Base-by-base conservation (phyloP, 2,888 invertebrate genomes). In the Habrosyne pyritoides region DNA sequence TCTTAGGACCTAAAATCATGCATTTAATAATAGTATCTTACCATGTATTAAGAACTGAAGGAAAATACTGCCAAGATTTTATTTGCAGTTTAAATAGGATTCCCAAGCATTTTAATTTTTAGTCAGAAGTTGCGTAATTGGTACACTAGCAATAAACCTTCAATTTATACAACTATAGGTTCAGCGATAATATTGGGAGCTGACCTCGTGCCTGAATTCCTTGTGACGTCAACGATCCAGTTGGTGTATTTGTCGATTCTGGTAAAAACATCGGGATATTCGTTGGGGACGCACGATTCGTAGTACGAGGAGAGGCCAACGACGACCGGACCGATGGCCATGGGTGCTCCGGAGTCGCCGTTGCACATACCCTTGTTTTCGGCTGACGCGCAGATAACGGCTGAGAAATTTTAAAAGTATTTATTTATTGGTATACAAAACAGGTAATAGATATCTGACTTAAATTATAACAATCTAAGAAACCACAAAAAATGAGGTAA, bases 311-410 rank as follows among this genome's bases (percentile, higher is more conserved):
- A 69, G 0, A 67, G 0, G 2, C 87, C 88, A 0, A 84, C 72
- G 0, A 80, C 42, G 0, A 72, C 77, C 12, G 66, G 68, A 50
- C 59, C 61, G 24, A 75, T 69, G 21, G 71, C 77, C 77, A 86
- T 75, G 0, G 88, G 87, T 0, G 87, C 87, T 5, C 88, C 88
- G 1, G 83, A 78, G 69, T 86, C 85, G 0, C 88, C 87, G 2
- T 21, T 0, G 56, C 89, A 89, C 53, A 75, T 76, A 14, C 86
- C 84, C 22, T 56, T 61, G 1, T 69, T 75, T 1, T 50, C 24
- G 0, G 71, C 77, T 2, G 48, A 56, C 0, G 80, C 84, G 75
- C 88, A 88, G 53, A 87, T 75, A 0, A 78, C 77, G 0, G 49
- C 87, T 87, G 70, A 1, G n/a, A 8, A 33, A n/a, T n/a, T 26